phyloP scores from a whole-genome alignment of 2,797 vertebrate genomes.

The Tangara arthus region DNA sequence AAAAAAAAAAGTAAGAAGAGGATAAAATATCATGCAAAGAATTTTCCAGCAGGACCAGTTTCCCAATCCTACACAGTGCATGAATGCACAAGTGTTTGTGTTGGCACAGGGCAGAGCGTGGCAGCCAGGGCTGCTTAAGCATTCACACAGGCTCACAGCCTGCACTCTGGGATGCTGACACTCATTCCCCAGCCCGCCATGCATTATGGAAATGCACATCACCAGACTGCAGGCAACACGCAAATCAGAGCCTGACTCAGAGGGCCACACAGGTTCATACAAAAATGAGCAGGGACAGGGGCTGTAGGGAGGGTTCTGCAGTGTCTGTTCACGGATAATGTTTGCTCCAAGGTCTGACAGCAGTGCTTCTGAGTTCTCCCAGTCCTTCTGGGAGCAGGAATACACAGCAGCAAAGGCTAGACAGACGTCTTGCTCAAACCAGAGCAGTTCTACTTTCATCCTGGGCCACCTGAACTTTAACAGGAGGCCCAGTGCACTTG shows the following conservation, averaged over 20 bases:
- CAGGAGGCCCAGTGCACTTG: background rate
- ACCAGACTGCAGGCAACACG: background rate
- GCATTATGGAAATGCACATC: background rate
- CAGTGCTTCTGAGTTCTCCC: background rate
- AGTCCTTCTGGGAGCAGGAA: background rate
- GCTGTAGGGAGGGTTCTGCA: background rate
- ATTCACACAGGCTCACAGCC: background rate
- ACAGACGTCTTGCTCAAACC: background rate
- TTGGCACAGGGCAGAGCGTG: background rate
- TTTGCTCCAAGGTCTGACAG: background rate
- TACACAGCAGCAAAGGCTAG: background rate
- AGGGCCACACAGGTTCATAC: background rate
- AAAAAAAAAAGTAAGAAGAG: background rate
- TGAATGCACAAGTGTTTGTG: conserved; percentile 47
- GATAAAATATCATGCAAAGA: conserved; percentile 28
- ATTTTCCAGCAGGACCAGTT: conserved; percentile 58
- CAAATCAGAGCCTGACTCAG: background rate
- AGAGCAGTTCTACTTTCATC: background rate
- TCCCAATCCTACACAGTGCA: background rate
- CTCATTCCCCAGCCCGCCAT: background rate
- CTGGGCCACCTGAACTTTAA: background rate
- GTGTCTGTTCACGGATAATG: background rate
- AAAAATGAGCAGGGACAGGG: background rate
- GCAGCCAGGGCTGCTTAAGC: conserved; percentile 13
- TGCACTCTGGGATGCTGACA: background rate